Evolutionary conservation across 2,888 invertebrate species (phyloP), one percentile per base, ranked within the genome.

Genomic region (Girardia tigrina): DNA sequence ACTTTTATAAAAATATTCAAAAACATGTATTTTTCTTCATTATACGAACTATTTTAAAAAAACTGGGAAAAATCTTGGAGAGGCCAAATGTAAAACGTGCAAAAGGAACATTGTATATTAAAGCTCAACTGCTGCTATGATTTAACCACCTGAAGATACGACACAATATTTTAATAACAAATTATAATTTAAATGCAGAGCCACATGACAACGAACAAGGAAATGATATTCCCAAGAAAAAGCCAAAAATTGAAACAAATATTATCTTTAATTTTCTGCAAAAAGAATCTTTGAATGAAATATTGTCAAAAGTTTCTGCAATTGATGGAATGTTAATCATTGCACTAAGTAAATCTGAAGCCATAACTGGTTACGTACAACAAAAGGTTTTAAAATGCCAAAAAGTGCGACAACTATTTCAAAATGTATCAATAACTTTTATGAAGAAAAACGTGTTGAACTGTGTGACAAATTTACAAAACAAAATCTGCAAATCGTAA

Each of bases 181-280:
- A 56, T 20, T 56, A n/a, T n/a, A n/a, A n/a, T n/a, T n/a, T n/a
- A n/a, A n/a, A n/a, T n/a, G n/a, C 56, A n/a, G 56, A 20, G 23
- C 23, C 56, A 8, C n/a, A 16, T 56, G n/a, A 56, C n/a, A 56
- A 12, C 23, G n/a, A 56, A 12, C 20, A 23, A 56, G 56, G 23
- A 56, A 56, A 56, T 56, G 23, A 56, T 56, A 56, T 56, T 56
- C 56, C 56, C 23, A 56, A 56, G 56, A 56, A 56, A 56, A 56
- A 56, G n/a, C 56, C n/a, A 56, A 56, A 56, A 56, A 56, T 23
- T 56, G 56, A 56, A 56, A 56, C 56, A 56, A 16, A 23, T 56
- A 56, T 23, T 56, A 56, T 56, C 23, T 56, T n/a, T 56, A 56
- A 56, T n/a, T n/a, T n/a, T n/a, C n/a, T n/a, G n/a, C n/a, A 56